phyloP scores from a whole-genome alignment of 2,888 invertebrate species.

The Smittia sp. region DNA sequence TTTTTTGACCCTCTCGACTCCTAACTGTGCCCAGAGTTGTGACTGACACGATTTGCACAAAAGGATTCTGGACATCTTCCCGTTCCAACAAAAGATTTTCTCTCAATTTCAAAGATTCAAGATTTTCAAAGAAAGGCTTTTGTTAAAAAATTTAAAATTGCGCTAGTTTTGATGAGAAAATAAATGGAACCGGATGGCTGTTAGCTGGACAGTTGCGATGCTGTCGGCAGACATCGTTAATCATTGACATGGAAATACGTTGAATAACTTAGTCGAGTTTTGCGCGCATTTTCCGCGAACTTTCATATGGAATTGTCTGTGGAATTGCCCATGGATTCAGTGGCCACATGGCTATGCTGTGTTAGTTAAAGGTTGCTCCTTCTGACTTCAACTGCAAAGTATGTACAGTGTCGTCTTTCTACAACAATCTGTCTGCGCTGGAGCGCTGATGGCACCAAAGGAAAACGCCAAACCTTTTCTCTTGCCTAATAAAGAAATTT shows the following conservation, averaged over 20 bases:
- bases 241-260: too few relatives aligned
- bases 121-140: not conserved
- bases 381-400: too few relatives aligned
- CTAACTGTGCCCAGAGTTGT: not conserved
- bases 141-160: not conserved
- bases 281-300: too few relatives aligned
- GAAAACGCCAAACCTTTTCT: too few relatives aligned
- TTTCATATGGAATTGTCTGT: too few relatives aligned
- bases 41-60: not conserved
- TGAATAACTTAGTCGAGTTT: too few relatives aligned
- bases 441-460: too few relatives aligned
- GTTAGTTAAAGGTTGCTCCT: too few relatives aligned
- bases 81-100: not conserved
- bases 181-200: not conserved
- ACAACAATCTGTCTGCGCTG: too few relatives aligned
- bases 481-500: too few relatives aligned
- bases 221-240: not conserved
- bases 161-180: conserved; percentile 16
- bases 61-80: conserved; percentile 1
- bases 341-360: not conserved
- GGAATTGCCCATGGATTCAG: too few relatives aligned
- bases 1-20: not conserved
- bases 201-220: not conserved
- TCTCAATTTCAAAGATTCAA: not conserved
- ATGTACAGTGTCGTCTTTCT: too few relatives aligned